Conservation (phyloP, 2,797 vertebrate genomes). For the Helicolenus hilgendorfi region DNA sequence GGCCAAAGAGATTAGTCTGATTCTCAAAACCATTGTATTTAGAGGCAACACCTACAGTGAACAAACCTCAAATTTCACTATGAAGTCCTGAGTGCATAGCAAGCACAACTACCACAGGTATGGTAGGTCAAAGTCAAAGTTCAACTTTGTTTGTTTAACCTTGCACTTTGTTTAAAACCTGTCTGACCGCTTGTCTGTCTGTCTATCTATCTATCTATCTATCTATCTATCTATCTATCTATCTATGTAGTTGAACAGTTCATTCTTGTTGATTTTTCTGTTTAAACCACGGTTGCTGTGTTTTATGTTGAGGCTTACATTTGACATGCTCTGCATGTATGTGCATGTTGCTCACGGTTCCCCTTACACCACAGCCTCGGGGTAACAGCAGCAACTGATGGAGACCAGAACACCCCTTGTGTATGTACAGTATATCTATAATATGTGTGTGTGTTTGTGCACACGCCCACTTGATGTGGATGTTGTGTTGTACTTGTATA, state of each 20-base stretch:
- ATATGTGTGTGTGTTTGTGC: neutral
- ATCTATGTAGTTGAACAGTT: neutral
- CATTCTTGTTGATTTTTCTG: neutral
- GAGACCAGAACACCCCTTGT: slow-evolving; percentile 21
- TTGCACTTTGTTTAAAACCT: too few species aligned
- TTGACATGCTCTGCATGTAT: slow-evolving; percentile 70
- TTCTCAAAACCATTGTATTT: too few species aligned
- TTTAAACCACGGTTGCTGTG: slow-evolving; percentile 13
- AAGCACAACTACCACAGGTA: too few species aligned
- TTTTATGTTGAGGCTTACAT: slow-evolving; percentile 39
- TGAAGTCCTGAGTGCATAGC: too few species aligned
- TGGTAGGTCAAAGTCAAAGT: too few species aligned
- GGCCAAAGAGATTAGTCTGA: too few species aligned
- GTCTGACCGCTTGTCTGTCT: too few species aligned
- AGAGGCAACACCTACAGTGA: too few species aligned
- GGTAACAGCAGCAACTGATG: slow-evolving; percentile 38
- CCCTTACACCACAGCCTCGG: slow-evolving; percentile 42
- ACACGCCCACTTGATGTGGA: neutral
- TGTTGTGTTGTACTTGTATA: slow-evolving; percentile 8
- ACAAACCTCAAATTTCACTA: too few species aligned
- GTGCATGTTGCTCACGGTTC: slow-evolving; percentile 62
- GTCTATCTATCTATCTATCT: too few species aligned
- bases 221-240: neutral
- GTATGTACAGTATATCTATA: neutral
- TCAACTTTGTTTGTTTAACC: too few species aligned